phyloP scores from a whole-genome alignment of 2,113 vertebrate species.

The Ciconia stormi region DNA sequence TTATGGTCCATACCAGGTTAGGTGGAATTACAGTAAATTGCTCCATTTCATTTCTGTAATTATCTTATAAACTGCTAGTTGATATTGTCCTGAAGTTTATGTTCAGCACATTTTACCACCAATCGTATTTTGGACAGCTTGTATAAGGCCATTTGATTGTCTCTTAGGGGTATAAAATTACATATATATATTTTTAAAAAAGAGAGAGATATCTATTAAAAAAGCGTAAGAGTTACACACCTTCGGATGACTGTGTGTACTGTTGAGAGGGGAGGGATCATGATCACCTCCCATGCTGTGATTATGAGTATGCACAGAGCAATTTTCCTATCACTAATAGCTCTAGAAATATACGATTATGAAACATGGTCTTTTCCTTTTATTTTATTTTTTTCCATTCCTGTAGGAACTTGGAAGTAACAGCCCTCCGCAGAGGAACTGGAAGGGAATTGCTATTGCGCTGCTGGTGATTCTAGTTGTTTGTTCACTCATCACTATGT shows the following conservation, averaged over 20 bases:
- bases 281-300: constrained; percentile 20
- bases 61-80: constrained; percentile 29
- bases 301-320: constrained; percentile 10
- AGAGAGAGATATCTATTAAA: not conserved
- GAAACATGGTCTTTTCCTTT: constrained; percentile 51
- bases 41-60: constrained; percentile 49
- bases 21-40: constrained; percentile 46
- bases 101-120: constrained; percentile 11
- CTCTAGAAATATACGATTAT: constrained; percentile 54
- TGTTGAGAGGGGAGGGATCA: constrained; percentile 1
- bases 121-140: constrained; percentile 18
- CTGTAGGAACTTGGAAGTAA: constrained; percentile 91
- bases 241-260: constrained; percentile 32
- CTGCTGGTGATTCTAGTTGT: constrained; percentile 97
- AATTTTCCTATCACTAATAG: constrained; percentile 19
- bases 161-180: not conserved
- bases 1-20: constrained; percentile 11
- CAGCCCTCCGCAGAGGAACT: constrained; percentile 95
- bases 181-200: not conserved
- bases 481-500: constrained; percentile 98
- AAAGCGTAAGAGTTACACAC: not conserved
- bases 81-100: constrained; percentile 39
- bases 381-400: constrained; percentile 68
- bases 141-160: not conserved
- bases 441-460: constrained; percentile 98